Evolutionary conservation across 2,797 vertebrate species (phyloP), one percentile per base, ranked within the genome.

Genomic region (Pseudochromis fuscus): DNA sequence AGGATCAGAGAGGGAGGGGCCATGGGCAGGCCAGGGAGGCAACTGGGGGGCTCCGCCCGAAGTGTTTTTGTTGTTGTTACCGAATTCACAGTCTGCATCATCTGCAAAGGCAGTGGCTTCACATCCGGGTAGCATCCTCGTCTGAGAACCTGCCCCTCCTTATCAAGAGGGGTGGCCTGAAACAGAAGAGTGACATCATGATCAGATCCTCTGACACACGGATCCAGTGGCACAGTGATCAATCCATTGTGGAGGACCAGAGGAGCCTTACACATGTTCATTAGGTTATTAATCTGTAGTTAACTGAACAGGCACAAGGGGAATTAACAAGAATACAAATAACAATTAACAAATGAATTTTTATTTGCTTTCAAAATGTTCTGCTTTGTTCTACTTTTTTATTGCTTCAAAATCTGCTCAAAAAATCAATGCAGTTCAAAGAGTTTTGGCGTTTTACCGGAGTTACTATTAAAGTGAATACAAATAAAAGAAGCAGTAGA

Each of bases 71-170:
- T 95, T 86, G 91, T 91, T 88, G 88, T 88, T 91, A 94, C 91
- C 94, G 95, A 93, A 92, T 94, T 95, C 93, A 93, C 94, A 93
- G 83, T 95, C 92, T 84, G 95, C 93, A 94, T 95, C 93, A 90
- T 95, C 95, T 88, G 95, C 95, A 94, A 94, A 93, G 89, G 94
- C 94, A 93, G 86, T 35, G 69, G 87, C 82, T 93, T 99, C 94
- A 99, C 98, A 99, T 99, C 94, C 97, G 95, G 93, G 98, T 99
- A 88, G 97, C 97, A 79, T 99, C 98, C 95, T 99, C 97, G 94
- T 98, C 98, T 78, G 98, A 99, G 95, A 98, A 99, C 92, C 97
- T 96, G 95, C 98, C 98, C 96, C 97, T 98, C 95, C 97, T 98
- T 98, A 99, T 99, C 96, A 99, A 97, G 95, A 98, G 97, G 83